Conservation (phyloP, 37 sponge, comb jelly and placozoan species). For the Tethya wilhelma region DNA sequence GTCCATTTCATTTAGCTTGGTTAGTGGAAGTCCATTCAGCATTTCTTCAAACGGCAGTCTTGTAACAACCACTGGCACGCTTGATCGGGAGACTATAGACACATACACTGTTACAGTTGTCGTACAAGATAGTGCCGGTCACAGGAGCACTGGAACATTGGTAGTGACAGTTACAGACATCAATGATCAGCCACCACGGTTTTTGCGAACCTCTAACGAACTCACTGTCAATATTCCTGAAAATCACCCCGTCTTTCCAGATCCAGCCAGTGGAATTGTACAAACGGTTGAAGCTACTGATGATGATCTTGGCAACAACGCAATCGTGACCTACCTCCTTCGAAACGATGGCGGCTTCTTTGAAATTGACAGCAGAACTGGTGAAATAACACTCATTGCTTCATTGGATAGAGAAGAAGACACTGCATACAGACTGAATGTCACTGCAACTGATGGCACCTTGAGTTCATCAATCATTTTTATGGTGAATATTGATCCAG, state of each 20-base stretch:
- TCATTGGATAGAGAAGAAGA: constrained; percentile 3
- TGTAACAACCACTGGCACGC: background rate
- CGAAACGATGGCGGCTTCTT: constrained; percentile 39
- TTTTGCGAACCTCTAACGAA: background rate
- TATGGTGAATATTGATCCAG: background rate
- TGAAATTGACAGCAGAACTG: constrained; percentile 26
- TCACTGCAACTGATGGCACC: constrained; percentile 24
- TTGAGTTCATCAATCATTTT: background rate
- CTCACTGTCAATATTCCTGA: constrained; percentile 15
- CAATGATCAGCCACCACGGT: constrained; percentile 46
- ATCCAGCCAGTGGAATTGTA: background rate
- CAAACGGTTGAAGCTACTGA: constrained; percentile 10
- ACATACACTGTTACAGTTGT: background rate
- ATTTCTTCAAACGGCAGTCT: constrained; percentile 7
- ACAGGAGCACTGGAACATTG: background rate
- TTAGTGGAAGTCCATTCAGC: constrained; percentile 2
- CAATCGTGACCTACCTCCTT: background rate
- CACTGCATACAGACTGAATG: constrained; percentile 4
- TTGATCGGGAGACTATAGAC: constrained; percentile 4
- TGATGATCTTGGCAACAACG: constrained; percentile 15
- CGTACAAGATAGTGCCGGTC: constrained; percentile 16
- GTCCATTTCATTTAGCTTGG: background rate
- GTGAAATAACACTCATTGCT: constrained; percentile 8
- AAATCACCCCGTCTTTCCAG: constrained; percentile 1
- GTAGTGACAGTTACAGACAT: constrained; percentile 20